These are phyloP conservation scores for Clostera curtula DNA, from an alignment of 2,888 invertebrate genomes.

Conservation along the genomic window DNA sequence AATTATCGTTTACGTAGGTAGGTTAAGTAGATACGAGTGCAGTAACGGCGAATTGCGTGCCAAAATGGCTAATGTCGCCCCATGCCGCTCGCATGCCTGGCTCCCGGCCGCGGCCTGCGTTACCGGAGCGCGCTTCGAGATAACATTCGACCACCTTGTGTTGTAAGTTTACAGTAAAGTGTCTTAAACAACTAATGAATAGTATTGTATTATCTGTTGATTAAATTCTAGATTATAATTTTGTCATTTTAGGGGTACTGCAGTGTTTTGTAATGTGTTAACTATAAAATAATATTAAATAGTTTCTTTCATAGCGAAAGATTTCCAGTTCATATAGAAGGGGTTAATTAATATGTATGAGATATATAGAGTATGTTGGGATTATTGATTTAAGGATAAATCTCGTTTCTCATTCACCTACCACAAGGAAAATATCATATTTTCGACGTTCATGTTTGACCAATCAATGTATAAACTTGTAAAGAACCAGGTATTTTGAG, in stretches of 20 bases:
- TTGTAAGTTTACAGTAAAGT: slow-evolving; percentile 2
- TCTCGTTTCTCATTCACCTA: slow-evolving; percentile 7
- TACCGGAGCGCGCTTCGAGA: slow-evolving; percentile 4
- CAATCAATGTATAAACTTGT: slow-evolving; percentile 50
- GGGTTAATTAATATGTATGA: slow-evolving; percentile 13
- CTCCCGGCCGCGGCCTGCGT: slow-evolving; percentile 9
- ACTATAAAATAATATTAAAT: slow-evolving; percentile 48
- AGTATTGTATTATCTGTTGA: slow-evolving; percentile 23
- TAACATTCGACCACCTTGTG: neutral
- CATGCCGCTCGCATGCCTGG: too few species aligned
- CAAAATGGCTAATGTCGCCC: too few species aligned
- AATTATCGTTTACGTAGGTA: slow-evolving; percentile 36
- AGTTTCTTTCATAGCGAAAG: slow-evolving; percentile 45
- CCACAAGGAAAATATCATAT: slow-evolving; percentile 11
- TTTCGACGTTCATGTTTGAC: slow-evolving; percentile 32
- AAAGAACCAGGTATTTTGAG: slow-evolving; percentile 48
- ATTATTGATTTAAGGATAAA: slow-evolving; percentile 7
- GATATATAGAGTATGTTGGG: slow-evolving; percentile 10
- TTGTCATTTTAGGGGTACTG: slow-evolving; percentile 53
- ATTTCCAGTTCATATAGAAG: slow-evolving; percentile 33
- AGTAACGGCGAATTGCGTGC: slow-evolving; percentile 18
- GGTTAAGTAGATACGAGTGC: slow-evolving; percentile 32
- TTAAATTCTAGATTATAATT: slow-evolving; percentile 27
- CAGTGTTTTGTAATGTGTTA: slow-evolving; percentile 54
- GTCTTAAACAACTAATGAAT: slow-evolving; percentile 6